Percentiles rank a stretch among this genome's conserved stretches.
These are phyloP conservation scores for Cricetomys ansorgei DNA, from an alignment of 2,113 vertebrate species.

Conservation along the genomic window DNA sequence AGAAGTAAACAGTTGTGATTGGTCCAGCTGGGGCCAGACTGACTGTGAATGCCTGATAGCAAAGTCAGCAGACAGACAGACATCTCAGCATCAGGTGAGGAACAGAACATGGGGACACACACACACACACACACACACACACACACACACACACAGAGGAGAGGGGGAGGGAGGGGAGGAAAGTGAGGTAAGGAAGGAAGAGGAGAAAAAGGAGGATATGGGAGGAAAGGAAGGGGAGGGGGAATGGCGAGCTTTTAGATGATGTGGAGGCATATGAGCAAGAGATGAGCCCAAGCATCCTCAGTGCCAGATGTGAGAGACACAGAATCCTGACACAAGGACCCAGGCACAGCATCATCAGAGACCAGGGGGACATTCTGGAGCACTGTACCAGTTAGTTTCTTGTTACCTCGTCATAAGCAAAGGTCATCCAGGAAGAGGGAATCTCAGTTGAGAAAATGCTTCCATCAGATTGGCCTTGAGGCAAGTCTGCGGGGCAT, in stretches of 20 bases:
- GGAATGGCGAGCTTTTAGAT: background rate
- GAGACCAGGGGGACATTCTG: background rate
- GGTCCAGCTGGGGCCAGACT: background rate
- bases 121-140: no score
- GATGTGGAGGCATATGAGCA: background rate
- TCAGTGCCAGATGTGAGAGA: background rate
- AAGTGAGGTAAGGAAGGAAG: background rate
- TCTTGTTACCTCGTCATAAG: no score
- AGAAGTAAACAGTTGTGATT: background rate
- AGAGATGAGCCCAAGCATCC: background rate
- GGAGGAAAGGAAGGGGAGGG: background rate
- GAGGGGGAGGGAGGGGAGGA: background rate
- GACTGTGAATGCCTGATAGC: background rate
- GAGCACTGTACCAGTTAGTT: background rate
- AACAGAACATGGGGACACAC: background rate
- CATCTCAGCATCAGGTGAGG: background rate
- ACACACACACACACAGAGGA: background rate
- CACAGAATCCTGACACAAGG: background rate
- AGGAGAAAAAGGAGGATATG: background rate
- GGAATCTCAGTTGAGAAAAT: background rate
- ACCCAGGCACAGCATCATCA: background rate
- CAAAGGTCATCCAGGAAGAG: background rate
- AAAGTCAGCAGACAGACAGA: background rate
- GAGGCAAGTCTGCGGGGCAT: background rate
- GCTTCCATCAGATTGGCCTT: background rate